These are phyloP conservation scores for Rhipidura dahli DNA, from an alignment of 2,113 vertebrate genomes.

Conservation along the genomic window DNA sequence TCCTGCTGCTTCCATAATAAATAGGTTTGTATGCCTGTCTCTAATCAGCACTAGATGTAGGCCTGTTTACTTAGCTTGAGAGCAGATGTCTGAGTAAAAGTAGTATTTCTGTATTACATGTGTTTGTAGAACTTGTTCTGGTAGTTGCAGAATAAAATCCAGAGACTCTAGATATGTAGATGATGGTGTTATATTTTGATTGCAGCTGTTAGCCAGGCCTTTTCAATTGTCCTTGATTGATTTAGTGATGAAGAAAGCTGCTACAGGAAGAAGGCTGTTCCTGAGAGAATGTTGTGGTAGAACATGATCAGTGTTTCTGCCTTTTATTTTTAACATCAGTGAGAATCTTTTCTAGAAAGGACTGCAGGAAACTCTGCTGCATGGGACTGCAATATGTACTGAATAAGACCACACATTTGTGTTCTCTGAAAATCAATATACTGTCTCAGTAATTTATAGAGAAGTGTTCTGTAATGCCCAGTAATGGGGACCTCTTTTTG, in stretches of 20 bases:
- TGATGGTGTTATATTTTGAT: background rate
- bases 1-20: background rate
- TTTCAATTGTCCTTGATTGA: background rate
- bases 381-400: accelerated
- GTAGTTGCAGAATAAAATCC: background rate
- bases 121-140: background rate
- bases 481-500: background rate
- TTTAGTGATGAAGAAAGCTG: background rate
- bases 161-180: background rate
- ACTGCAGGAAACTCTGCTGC: background rate
- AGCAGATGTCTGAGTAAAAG: background rate
- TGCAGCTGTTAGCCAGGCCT: background rate
- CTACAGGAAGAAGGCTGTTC: background rate
- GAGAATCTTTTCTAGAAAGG: background rate
- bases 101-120: accelerated
- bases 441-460: background rate
- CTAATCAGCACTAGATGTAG: background rate
- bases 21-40: background rate
- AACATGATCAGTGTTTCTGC: background rate
- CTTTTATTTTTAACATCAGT: background rate
- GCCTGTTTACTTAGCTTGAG: background rate
- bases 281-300: background rate
- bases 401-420: background rate
- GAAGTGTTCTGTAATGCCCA: background rate
- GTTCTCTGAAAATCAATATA: background rate